Percentiles rank a stretch among this genome's conserved stretches.
Conservation (phyloP, 1,140 invertebrate genomes). For the Maconellicoccus hirsutus region DNA sequence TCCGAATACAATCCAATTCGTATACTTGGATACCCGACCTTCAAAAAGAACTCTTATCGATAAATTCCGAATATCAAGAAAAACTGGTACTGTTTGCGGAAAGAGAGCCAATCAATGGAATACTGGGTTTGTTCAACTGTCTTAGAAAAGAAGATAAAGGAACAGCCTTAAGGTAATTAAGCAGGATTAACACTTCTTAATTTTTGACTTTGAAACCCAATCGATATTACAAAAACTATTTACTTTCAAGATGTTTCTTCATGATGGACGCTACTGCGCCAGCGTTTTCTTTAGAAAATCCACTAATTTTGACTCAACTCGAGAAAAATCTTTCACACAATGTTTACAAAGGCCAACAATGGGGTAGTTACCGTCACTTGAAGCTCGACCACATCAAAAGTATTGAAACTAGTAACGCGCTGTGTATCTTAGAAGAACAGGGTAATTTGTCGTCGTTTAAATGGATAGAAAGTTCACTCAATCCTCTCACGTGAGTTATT, state of each 20-base stretch:
- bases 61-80: constrained; percentile 34
- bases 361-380: constrained; percentile 59
- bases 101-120: constrained; percentile 54
- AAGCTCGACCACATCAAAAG: constrained; percentile 41
- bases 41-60: constrained; percentile 43
- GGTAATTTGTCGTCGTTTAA: constrained; percentile 69
- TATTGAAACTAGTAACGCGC: constrained; percentile 52
- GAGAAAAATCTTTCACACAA: constrained; percentile 65
- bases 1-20: neutral
- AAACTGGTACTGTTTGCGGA: constrained; percentile 45
- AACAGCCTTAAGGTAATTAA: constrained; percentile 37
- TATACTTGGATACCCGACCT: constrained; percentile 40
- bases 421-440: constrained; percentile 68
- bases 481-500: too few relatives aligned
- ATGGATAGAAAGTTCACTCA: constrained; percentile 43
- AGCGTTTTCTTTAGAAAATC: constrained; percentile 48
- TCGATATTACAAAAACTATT: constrained; percentile 33
- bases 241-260: constrained; percentile 45
- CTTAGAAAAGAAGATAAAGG: constrained; percentile 54
- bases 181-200: neutral
- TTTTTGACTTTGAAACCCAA: neutral
- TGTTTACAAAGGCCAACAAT: constrained; percentile 57
- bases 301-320: constrained; percentile 54
- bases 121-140: constrained; percentile 73
- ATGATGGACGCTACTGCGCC: constrained; percentile 53